These are phyloP conservation scores for Coryphaenoides rupestris DNA, from an alignment of 2,113 vertebrate genomes.

Conservation along the genomic window DNA sequence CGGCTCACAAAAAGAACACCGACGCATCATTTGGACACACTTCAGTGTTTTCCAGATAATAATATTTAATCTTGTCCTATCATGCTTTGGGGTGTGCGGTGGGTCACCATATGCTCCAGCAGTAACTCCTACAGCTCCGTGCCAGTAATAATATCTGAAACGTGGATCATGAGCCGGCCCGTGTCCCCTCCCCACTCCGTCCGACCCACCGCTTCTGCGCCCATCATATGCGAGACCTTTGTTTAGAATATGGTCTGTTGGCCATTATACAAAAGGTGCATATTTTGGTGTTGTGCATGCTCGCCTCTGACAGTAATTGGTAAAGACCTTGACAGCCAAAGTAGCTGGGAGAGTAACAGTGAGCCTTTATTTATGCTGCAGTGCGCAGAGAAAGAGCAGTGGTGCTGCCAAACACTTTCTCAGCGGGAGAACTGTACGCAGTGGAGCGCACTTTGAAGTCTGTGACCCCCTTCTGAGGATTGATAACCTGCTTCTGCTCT, in stretches of 20 bases:
- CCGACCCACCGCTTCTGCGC: neutral
- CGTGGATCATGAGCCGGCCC: neutral
- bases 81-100: too few species aligned
- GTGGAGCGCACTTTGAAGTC: slow-evolving; percentile 72
- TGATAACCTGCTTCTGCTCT: slow-evolving; percentile 73
- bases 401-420: slow-evolving; percentile 64
- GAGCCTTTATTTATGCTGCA: slow-evolving; percentile 77
- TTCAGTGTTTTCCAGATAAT: neutral
- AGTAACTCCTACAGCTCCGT: too few species aligned
- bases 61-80: too few species aligned
- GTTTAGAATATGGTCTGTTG: slow-evolving; percentile 52
- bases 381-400: slow-evolving; percentile 67
- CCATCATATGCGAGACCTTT: slow-evolving; percentile 19
- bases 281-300: slow-evolving; percentile 60
- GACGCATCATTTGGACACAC: too few species aligned
- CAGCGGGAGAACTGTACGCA: slow-evolving; percentile 60
- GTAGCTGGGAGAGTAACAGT: slow-evolving; percentile 74
- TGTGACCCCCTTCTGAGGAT: slow-evolving; percentile 62
- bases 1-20: too few species aligned
- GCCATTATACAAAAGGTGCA: slow-evolving; percentile 56
- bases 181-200: neutral
- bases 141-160: neutral
- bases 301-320: slow-evolving; percentile 73
- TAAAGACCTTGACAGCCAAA: slow-evolving; percentile 80
- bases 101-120: too few species aligned